Base-by-base conservation (phyloP, 2,888 invertebrate species). In the Drosophila subquinaria region DNA sequence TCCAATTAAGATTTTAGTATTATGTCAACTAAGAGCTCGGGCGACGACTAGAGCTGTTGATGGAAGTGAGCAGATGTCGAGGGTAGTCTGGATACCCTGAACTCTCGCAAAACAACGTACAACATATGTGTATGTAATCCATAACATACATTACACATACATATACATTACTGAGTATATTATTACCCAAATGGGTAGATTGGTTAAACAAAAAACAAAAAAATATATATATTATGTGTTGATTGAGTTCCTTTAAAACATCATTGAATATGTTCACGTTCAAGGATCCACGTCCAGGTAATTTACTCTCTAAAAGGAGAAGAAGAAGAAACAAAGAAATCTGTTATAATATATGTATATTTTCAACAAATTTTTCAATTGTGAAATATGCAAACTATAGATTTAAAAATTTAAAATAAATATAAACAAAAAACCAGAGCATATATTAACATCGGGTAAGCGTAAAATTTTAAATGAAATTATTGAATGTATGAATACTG, bases 31-130 rank as follows among this genome's bases (percentile, higher is more conserved):
- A 47, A 33, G 43, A 56, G 67, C 62, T 75, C 67, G 47, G 35
- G 20, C 23, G 68, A 68, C 68, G 73, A 73, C 68, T 68, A 68
- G 73, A 73, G 73, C 56, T 56, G 35, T 42, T 33, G 38, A 38
- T 62, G 50, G 43, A 65, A 42, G 53, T 48, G 27, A 62, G 51
- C 52, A 36, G 42, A 48, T 43, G 15, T 42, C 8, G 33, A 17
- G 35, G 27, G 20, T 20, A 40, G 15, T 17, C 9, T 3, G 3
- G 10, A 30, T 55, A 50, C 23, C 43, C 30, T 51, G 17, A 38
- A 51, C 43, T 51, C 17, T n/a, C 6, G 15, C 36, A 52, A 52
- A 68, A 60, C 23, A 17, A 65, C 45, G 23, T 15, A 20, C 17
- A 48, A 52, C 27, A 51, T 17, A 23, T 52, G 13, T 23, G 5